Evolutionary conservation across 1,140 invertebrate species (phyloP).

Genomic region (Calycopis cecrops): DNA sequence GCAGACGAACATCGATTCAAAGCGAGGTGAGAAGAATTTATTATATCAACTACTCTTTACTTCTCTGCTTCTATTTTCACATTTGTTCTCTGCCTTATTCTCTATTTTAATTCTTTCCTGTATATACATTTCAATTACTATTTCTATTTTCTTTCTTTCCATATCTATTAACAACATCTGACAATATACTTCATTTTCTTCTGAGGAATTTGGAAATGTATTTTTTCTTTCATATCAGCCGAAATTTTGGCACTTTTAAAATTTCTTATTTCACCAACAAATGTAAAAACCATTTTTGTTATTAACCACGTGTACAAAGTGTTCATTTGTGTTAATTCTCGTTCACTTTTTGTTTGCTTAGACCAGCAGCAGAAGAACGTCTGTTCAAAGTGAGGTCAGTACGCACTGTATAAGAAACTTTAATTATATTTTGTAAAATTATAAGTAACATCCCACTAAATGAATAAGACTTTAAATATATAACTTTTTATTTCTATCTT

Average conservation of each 20-base stretch:
- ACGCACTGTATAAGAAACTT: not conserved
- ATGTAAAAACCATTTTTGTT: too few relatives aligned
- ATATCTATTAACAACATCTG: too few relatives aligned
- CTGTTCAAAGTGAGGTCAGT: slow-evolving; percentile 56
- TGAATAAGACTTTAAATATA: not conserved
- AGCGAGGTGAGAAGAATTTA: not conserved
- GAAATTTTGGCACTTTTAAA: too few relatives aligned
- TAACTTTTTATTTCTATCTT: slow-evolving; percentile 14
- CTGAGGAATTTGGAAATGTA: too few relatives aligned
- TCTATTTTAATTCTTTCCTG: not conserved
- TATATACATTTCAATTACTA: not conserved
- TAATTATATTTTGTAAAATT: not conserved
- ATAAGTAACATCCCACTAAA: not conserved
- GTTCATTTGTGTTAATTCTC: slow-evolving; percentile 8
- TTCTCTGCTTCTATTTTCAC: not conserved
- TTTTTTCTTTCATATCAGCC: too few relatives aligned
- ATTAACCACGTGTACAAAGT: slow-evolving; percentile 2
- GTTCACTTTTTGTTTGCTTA: slow-evolving; percentile 30
- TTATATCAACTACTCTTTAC: not conserved
- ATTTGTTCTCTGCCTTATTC: not conserved
- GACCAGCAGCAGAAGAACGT: slow-evolving; percentile 55
- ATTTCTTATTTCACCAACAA: too few relatives aligned
- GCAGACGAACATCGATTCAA: slow-evolving; percentile 36
- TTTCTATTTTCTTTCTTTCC: not conserved
- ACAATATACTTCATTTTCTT: too few relatives aligned